These are phyloP conservation scores for Laticauda colubrina DNA, from an alignment of 2,113 vertebrate species.

Conservation along the genomic window DNA sequence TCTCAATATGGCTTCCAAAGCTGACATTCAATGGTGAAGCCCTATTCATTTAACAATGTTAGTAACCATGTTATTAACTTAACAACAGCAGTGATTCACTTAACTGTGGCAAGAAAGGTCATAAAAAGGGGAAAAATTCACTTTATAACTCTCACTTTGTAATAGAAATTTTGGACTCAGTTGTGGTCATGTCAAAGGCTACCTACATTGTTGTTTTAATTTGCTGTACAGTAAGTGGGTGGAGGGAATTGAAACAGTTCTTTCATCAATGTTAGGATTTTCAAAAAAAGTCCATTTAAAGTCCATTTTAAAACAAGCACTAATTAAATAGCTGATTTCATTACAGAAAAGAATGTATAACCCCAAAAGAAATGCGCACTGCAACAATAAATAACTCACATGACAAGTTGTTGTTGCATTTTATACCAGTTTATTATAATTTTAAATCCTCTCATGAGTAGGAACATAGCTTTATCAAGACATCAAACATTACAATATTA, in stretches of 20 bases:
- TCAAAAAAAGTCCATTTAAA: not conserved
- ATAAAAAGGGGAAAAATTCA: not conserved
- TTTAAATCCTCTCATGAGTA: not conserved
- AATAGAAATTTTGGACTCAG: not conserved
- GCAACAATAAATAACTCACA: not conserved
- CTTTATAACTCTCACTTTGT: not conserved
- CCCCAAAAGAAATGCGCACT: not conserved
- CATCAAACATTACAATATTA: not conserved
- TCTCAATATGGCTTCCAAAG: too few relatives aligned
- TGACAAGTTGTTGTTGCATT: not conserved
- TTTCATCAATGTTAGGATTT: not conserved
- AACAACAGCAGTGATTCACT: not conserved
- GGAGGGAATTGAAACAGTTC: not conserved
- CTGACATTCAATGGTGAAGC: not conserved
- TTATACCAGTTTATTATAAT: not conserved
- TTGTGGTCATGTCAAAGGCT: not conserved
- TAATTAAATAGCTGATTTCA: not conserved
- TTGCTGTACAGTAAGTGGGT: not conserved
- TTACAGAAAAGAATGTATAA: not conserved
- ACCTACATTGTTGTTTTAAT: conserved; percentile 10
- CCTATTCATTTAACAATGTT: not conserved
- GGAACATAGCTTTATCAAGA: not conserved
- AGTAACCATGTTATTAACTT: not conserved
- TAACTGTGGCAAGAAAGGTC: not conserved
- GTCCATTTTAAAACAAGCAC: not conserved